These are phyloP conservation scores for Magallana nippona DNA, from an alignment of 2,888 invertebrate genomes.

Conservation along the genomic window DNA sequence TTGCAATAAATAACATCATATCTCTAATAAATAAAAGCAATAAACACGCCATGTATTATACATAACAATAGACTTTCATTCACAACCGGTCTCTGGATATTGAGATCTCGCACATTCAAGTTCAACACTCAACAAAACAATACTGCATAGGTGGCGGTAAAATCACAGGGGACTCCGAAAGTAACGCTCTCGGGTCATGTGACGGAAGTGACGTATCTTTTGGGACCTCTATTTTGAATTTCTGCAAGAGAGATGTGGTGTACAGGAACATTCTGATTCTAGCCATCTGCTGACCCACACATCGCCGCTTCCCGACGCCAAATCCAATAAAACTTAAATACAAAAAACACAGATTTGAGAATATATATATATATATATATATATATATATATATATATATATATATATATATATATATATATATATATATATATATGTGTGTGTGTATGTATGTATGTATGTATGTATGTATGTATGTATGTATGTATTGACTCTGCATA, in stretches of 20 bases:
- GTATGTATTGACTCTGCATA: too few species aligned
- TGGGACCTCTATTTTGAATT: slow-evolving; percentile 54
- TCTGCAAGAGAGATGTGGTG: slow-evolving; percentile 56
- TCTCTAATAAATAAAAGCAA: slow-evolving; percentile 4
- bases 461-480: too few species aligned
- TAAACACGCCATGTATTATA: not conserved
- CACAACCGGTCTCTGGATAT: not conserved
- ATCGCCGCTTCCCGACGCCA: slow-evolving; percentile 58
- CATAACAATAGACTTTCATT: not conserved
- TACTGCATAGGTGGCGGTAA: slow-evolving; percentile 35
- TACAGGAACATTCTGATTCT: slow-evolving; percentile 61
- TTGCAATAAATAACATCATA: too few species aligned
- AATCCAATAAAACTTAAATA: slow-evolving; percentile 60
- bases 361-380: too few species aligned
- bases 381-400: too few species aligned
- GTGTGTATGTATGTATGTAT: too few species aligned
- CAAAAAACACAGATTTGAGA: not conserved
- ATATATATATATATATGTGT: too few species aligned
- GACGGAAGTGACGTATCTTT: slow-evolving; percentile 52
- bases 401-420: too few species aligned
- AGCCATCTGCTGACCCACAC: slow-evolving; percentile 60
- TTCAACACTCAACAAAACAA: not conserved
- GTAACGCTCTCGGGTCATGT: slow-evolving; percentile 56
- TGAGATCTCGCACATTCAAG: not conserved
- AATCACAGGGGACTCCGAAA: slow-evolving; percentile 40